Base-by-base conservation (phyloP, 1,140 invertebrate species). In the Tribolium madens region DNA sequence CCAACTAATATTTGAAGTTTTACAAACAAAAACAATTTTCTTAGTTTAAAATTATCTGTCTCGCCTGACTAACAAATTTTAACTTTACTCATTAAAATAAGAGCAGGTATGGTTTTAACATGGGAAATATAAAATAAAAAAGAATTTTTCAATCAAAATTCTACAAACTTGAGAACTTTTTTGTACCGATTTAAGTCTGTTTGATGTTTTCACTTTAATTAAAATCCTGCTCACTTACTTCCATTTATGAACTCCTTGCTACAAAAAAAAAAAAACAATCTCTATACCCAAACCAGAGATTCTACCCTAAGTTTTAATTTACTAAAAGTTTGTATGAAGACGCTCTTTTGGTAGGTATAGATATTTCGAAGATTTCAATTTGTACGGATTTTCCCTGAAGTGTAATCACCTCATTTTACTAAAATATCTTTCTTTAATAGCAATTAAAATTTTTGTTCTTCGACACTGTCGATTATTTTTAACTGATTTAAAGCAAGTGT, bases 1-100 rank as follows among this genome's bases (percentile, higher is more conserved):
- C 31, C 36, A 33, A 64, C 57, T 64, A 33, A 64, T 64, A 64
- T 26, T 64, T 10, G 10, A 12, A 64, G 57, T 42, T 64, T 64
- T 33, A 33, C 57, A 12, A 64, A 64, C 57, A 64, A 64, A 64
- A 33, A n/a, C 21, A 26, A 64, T 64, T 64, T 64, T 12, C 18
- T 7, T 31, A n/a, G 14, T 64, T 64, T 14, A 57, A n/a, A 21
- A 57, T 21, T 21, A 57, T 33, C 36, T 42, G 36, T 42, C 36
- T n/a, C 36, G 36, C 12, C 57, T 18, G 12, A 3, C 10, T 33
- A 64, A 64, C 57, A 64, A 64, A 64, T 64, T 64, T 64, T 64
- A 64, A 64, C 57, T 64, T 64, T 64, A 14, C n/a, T 33, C 57
- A 33, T 64, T 64, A 64, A 60, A 60, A 60, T 10, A 26, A 42